Evolutionary conservation across 2,113 vertebrate genomes (phyloP), one percentile per base, ranked within the genome.

Genomic region (Apodemus speciosus): DNA sequence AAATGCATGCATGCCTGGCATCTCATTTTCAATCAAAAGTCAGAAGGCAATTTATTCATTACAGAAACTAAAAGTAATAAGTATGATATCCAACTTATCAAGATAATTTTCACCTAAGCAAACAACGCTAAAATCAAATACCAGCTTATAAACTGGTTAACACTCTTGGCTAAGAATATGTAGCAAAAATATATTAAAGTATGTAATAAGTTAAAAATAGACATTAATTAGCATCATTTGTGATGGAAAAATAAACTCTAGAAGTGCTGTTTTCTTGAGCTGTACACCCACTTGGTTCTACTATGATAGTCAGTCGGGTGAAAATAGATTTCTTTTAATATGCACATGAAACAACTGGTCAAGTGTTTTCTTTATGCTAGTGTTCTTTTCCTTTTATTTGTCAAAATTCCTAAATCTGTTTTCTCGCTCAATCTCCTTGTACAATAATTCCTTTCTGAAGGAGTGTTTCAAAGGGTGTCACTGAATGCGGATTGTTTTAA

Each of bases 21-120:
- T 98, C 97, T 97, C 96, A 97, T 97, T 97, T 98, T 97, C 97
- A 97, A 96, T 91, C 91, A 97, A 93, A 96, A 97, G 97, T 98
- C 98, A 98, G 97, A 97, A 95, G 96, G 97, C 96, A 96, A 98
- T 97, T 97, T 97, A 96, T 96, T 97, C 96, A 95, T 97, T 95
- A 97, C 94, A 98, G 96, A 96, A 97, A 94, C 93, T 93, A 91
- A 94, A 93, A 97, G 96, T 92, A 86, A 91, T 91, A 73, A 0
- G 0, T 56, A 88, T 87, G 46, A 88, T 51, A 90, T 86, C 84
- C 71, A 96, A 85, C 84, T 77, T 38, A 84, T 85, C 49, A 80
- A 35, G 92, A 94, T 90, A 96, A 62, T 80, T 94, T 90, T 92
- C 69, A 64, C 72, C 66, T 69, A 91, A 76, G 80, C 18, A 91